phyloP scores from a whole-genome alignment of 92 coral and sea anemone species.

The Phenganax subtilis region DNA sequence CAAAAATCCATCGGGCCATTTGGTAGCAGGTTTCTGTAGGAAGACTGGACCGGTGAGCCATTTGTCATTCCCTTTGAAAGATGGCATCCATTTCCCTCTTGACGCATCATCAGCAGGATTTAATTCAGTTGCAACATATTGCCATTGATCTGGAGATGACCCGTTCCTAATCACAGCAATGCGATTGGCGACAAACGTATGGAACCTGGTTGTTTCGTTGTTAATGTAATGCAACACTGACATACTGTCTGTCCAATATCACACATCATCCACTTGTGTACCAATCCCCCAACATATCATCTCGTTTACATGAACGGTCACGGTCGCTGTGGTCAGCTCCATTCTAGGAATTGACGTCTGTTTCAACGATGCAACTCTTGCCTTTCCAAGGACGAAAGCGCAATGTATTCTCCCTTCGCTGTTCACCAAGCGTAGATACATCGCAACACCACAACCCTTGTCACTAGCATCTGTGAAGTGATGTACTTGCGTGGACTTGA shows the following conservation, averaged over 20 bases:
- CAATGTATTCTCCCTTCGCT: conserved; percentile 29
- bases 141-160: conserved; percentile 31
- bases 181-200: conserved; percentile 44
- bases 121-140: neutral
- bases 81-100: conserved; percentile 14
- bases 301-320: conserved; percentile 30
- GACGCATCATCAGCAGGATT: conserved; percentile 50
- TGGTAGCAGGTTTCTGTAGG: neutral
- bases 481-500: conserved; percentile 30
- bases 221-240: conserved; percentile 44
- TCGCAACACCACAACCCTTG: conserved; percentile 45
- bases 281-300: conserved; percentile 23
- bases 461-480: conserved; percentile 50
- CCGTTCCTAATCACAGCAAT: conserved; percentile 25
- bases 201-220: conserved; percentile 42
- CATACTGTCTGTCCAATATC: conserved; percentile 50
- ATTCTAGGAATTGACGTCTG: conserved; percentile 34
- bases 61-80: neutral
- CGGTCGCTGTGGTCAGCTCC: conserved; percentile 23
- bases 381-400: conserved; percentile 41
- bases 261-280: neutral
- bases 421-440: conserved; percentile 36
- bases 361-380: conserved; percentile 48
- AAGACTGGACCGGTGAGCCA: conserved; percentile 42
- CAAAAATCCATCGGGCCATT: neutral